phyloP scores from a whole-genome alignment of 2,888 invertebrate genomes.

The Malachius bipustulatus region DNA sequence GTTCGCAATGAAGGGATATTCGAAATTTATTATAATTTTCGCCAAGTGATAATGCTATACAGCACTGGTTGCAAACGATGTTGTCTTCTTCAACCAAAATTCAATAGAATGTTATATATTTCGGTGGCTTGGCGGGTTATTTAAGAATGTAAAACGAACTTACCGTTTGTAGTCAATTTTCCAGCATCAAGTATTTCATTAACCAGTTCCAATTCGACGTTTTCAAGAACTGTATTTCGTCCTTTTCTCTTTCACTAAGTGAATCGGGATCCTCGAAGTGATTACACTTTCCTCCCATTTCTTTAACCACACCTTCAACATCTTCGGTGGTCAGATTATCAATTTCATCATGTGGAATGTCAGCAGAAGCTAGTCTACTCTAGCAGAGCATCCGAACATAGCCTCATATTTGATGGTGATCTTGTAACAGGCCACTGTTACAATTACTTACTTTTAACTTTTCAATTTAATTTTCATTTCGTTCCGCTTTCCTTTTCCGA shows the following conservation, averaged over 20 bases:
- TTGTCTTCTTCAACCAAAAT: constrained; percentile 6
- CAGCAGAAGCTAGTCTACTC: constrained; percentile 6
- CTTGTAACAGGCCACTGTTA: too few species aligned
- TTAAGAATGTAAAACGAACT: too few species aligned
- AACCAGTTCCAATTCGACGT: neutral
- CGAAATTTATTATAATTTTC: too few species aligned
- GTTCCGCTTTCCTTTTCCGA: too few species aligned
- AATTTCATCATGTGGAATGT: constrained; percentile 10
- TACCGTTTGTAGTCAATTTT: constrained; percentile 4
- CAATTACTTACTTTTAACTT: too few species aligned
- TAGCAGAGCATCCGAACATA: constrained; percentile 9
- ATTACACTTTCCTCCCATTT: constrained; percentile 2
- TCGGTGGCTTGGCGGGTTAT: too few species aligned
- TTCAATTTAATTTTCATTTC: too few species aligned
- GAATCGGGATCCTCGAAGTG: neutral
- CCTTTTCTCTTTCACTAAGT: constrained; percentile 6
- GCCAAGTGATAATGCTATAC: too few species aligned
- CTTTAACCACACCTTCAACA: constrained; percentile 3
- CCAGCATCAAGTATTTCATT: neutral
- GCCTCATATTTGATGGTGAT: too few species aligned
- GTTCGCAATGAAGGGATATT: too few species aligned
- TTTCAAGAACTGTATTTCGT: constrained; percentile 8
- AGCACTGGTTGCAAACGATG: too few species aligned
- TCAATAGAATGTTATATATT: constrained; percentile 7
- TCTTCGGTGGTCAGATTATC: constrained; percentile 4